Evolutionary conservation across 2,888 invertebrate genomes (phyloP).

Genomic region (Eupelmus urozonus): DNA sequence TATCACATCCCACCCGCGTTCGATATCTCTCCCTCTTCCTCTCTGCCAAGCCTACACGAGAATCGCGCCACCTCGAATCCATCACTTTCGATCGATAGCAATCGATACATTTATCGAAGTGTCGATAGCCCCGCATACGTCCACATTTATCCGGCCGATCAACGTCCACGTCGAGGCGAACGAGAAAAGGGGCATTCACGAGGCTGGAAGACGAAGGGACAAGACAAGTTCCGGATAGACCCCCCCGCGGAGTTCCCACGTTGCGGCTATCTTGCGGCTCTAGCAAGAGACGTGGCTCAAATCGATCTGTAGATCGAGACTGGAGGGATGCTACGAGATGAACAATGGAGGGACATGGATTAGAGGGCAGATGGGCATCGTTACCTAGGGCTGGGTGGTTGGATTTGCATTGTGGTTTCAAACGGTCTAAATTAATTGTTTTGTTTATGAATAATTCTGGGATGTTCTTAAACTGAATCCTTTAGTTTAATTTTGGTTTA

Average conservation of each 20-base stretch:
- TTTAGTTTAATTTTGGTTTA: no score
- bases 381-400: no score
- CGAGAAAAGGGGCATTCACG: slow-evolving; percentile 14
- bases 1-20: slow-evolving; percentile 17
- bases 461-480: no score
- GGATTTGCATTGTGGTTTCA: no score
- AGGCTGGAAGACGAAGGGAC: slow-evolving; percentile 58
- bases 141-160: slow-evolving; percentile 11
- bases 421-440: no score
- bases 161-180: not conserved
- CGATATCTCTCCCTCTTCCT: not conserved
- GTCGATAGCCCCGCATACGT: slow-evolving; percentile 22
- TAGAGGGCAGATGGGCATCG: no score
- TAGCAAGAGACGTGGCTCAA: no score
- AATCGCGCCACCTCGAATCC: slow-evolving; percentile 47
- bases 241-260: slow-evolving; percentile 75
- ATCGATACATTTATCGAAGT: slow-evolving; percentile 60
- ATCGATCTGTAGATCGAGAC: no score
- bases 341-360: no score
- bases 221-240: slow-evolving; percentile 67
- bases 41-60: not conserved
- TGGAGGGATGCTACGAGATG: no score
- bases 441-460: no score
- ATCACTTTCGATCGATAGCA: slow-evolving; percentile 60
- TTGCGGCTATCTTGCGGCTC: slow-evolving; percentile 65